A percentile compares a stretch with the other conserved stretches of the same genome.
phyloP scores from a whole-genome alignment of 2,113 vertebrate species.

The Bubalus kerabau region DNA sequence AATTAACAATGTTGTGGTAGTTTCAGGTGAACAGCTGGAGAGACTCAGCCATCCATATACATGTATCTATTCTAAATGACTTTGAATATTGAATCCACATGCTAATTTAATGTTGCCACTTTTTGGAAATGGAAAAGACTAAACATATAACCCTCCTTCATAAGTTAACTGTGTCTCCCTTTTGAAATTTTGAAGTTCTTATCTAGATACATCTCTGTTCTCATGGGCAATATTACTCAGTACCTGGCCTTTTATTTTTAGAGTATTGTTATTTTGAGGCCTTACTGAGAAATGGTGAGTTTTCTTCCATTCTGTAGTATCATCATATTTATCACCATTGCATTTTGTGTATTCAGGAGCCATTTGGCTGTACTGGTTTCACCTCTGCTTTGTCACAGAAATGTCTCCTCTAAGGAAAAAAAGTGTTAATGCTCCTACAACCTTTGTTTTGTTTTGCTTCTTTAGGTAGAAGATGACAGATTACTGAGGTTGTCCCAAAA shows the following conservation, averaged over 20 bases:
- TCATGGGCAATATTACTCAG: not conserved
- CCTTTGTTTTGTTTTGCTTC: constrained; percentile 52
- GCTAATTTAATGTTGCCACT: not conserved
- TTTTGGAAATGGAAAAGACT: not conserved
- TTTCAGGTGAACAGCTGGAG: not conserved
- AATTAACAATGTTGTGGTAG: not conserved
- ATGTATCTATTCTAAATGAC: not conserved
- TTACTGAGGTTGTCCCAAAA: constrained; percentile 93
- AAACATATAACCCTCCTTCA: not conserved
- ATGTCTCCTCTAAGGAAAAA: not conserved
- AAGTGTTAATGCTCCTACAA: not conserved
- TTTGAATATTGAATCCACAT: not conserved
- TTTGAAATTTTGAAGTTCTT: constrained; percentile 23
- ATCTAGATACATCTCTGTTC: not conserved
- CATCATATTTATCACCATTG: not conserved
- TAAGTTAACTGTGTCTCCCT: not conserved
- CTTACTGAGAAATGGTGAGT: not conserved
- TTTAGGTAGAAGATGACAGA: constrained; percentile 90
- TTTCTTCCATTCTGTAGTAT: not conserved
- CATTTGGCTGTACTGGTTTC: not conserved
- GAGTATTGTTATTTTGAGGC: not conserved
- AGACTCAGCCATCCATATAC: not conserved
- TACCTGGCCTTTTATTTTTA: not conserved
- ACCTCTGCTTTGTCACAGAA: not conserved
- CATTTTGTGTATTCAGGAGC: not conserved